phyloP scores from a whole-genome alignment of 2,113 vertebrate genomes.

The Athene noctua region DNA sequence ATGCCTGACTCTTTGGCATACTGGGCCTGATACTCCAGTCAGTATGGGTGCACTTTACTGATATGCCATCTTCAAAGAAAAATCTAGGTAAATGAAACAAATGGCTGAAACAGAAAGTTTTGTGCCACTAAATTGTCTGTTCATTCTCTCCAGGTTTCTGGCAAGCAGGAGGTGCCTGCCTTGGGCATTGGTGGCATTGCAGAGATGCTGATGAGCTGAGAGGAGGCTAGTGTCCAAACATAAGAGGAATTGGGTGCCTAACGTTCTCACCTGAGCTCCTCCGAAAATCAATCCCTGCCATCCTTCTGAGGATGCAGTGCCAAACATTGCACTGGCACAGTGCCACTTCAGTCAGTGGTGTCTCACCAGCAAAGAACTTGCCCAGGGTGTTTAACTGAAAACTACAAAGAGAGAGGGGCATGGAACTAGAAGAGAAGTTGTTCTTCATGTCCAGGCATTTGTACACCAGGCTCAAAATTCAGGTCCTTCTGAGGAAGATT shows the following conservation, averaged over 20 bases:
- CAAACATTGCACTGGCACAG: not conserved
- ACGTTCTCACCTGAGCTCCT: not conserved
- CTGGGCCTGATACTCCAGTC: not conserved
- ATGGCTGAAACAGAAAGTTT: not conserved
- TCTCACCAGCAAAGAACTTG: slow-evolving; percentile 23
- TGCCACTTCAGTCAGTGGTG: not conserved
- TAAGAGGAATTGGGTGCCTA: not conserved
- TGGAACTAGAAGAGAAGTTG: not conserved
- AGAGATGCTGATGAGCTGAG: not conserved
- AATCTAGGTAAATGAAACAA: not conserved
- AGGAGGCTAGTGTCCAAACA: not conserved
- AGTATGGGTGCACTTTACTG: not conserved
- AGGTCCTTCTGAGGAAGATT: not conserved
- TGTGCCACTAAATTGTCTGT: not conserved
- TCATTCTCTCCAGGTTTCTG: not conserved
- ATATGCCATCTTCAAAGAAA: not conserved
- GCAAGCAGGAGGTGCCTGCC: not conserved
- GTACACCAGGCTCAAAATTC: not conserved
- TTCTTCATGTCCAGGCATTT: not conserved
- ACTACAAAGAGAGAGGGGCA: slow-evolving; percentile 3
- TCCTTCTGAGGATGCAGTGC: not conserved
- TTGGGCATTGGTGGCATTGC: not conserved
- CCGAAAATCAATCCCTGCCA: not conserved
- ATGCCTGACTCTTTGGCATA: not conserved
- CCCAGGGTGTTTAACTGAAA: slow-evolving; percentile 9